Base-by-base conservation (phyloP, 2,113 vertebrate genomes). In the Pan paniscus region DNA sequence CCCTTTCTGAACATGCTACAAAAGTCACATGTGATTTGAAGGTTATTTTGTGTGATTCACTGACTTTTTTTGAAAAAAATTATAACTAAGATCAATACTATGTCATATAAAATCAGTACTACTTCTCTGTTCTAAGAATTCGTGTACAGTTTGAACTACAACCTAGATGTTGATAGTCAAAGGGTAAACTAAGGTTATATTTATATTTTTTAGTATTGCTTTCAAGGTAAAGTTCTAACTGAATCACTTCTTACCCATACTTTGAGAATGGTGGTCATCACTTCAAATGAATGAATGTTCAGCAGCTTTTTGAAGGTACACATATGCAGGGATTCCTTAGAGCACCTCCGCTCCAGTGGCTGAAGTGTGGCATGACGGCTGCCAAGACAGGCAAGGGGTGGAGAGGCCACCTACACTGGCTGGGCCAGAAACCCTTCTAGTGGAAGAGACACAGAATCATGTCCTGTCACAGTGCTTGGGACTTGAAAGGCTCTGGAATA, bases 211-310 rank as follows among this genome's bases (percentile, higher is more conserved):
- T 46, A 82, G 52, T 7, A 32, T 3, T 67, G 12, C 16, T 88
- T 76, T 64, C 48, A 84, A 95, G 25, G 25, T 68, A 14, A 96
- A 84, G 20, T 89, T 84, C 64, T 89, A 92, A 61, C n/a, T 67
- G 35, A 90, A 76, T 48, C 12, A 25, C 16, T 55, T 61, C 40
- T 46, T 52, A 22, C 10, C 9, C 40, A 57, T 64, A 75, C 6
- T 92, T 88, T 32, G 84, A 81, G 27, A 70, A 83, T 7, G 57
- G 7, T 89, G 64, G 72, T 52, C 35, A 68, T 90, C 6, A 1
- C 50, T 83, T 86, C 55, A 89, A 64, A 25, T n/a, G 57, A 85
- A 75, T 93, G 83, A 84, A 93, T 73, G 48, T 93, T 72, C 70
- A 72, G 30, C 17, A 55, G n/a, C 3, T n/a, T 52, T 80, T 70